phyloP scores from a whole-genome alignment of 2,888 invertebrate genomes.

The Plebejus melissa region DNA sequence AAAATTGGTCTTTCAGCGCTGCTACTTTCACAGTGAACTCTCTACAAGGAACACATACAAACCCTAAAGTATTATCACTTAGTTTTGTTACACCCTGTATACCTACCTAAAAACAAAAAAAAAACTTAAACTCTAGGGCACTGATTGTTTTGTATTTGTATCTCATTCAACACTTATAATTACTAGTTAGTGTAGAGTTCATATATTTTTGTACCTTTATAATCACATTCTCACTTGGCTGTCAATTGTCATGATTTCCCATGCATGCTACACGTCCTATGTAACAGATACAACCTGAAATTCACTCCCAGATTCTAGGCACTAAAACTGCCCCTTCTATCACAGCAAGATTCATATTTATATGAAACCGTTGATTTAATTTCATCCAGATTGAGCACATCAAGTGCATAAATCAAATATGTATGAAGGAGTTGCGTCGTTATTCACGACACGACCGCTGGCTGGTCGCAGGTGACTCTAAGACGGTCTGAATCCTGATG shows the following conservation, averaged over 20 bases:
- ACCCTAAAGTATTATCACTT: too few species aligned
- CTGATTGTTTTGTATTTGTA: too few species aligned
- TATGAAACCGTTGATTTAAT: slow-evolving; percentile 4
- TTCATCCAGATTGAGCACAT: slow-evolving; percentile 19
- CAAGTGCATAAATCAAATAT: slow-evolving; percentile 26
- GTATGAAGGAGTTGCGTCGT: slow-evolving; percentile 31
- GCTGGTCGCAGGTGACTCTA: slow-evolving; percentile 42
- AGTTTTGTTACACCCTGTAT: too few species aligned
- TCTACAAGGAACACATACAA: too few species aligned
- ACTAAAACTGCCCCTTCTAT: neutral
- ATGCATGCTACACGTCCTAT: neutral
- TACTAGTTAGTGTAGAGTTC: too few species aligned
- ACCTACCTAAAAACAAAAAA: too few species aligned
- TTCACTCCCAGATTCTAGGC: neutral
- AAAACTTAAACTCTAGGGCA: too few species aligned
- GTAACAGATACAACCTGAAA: neutral
- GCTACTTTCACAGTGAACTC: too few species aligned
- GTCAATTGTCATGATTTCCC: neutral
- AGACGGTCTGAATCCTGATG: slow-evolving; percentile 39
- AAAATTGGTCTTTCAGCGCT: too few species aligned
- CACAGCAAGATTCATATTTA: neutral
- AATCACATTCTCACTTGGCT: too few species aligned
- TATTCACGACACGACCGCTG: slow-evolving; percentile 40
- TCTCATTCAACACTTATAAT: too few species aligned
- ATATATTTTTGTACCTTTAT: too few species aligned